These are phyloP conservation scores for Caenorhabditis panamensis DNA, from an alignment of 2,888 invertebrate genomes.

Conservation along the genomic window DNA sequence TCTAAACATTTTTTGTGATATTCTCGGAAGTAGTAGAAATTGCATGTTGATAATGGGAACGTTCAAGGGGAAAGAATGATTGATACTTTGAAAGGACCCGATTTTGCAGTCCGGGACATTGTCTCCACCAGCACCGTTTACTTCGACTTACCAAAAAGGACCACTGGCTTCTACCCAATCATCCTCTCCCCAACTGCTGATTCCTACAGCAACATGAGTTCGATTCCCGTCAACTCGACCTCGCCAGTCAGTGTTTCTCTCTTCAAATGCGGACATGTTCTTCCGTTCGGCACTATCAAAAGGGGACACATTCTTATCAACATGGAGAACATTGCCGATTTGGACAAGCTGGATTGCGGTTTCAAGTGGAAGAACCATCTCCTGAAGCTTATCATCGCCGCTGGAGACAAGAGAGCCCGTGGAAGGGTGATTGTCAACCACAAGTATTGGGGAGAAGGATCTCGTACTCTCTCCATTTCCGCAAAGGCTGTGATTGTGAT, in stretches of 20 bases:
- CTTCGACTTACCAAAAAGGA: background rate
- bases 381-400: no score
- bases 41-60: no score
- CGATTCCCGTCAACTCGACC: background rate
- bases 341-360: background rate
- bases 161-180: background rate
- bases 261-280: background rate
- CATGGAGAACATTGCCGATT: background rate
- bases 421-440: no score
- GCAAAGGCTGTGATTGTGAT: no score
- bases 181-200: no score
- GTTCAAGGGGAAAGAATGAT: no score
- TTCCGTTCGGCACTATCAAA: background rate
- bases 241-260: background rate
- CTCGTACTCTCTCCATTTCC: no score
- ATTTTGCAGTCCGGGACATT: slow-evolving; percentile 6
- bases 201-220: no score
- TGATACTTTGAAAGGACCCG: no score
- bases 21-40: no score
- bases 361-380: background rate
- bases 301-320: background rate
- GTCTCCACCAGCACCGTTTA: background rate
- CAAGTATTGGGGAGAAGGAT: background rate
- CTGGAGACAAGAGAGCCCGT: no score
- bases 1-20: no score